These are phyloP conservation scores for Hydrotaea diabolus DNA, from an alignment of 2,888 invertebrate species.

Conservation along the genomic window DNA sequence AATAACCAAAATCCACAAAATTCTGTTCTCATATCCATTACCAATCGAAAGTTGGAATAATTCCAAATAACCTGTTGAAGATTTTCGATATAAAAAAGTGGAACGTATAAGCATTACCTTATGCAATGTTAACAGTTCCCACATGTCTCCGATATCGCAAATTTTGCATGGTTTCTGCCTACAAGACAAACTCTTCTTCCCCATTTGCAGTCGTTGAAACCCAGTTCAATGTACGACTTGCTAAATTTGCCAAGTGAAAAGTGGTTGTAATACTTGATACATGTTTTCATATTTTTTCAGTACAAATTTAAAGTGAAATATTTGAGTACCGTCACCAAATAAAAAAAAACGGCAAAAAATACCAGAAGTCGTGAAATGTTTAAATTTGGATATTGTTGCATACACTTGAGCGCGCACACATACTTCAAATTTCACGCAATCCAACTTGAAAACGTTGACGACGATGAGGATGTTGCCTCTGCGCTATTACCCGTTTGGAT, in stretches of 20 bases:
- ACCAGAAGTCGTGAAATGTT: constrained; percentile 14
- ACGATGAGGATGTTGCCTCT: constrained; percentile 25
- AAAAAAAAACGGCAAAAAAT: not conserved
- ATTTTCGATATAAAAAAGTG: no score
- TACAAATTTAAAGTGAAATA: constrained; percentile 11
- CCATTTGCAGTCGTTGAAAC: not conserved
- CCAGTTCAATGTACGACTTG: not conserved
- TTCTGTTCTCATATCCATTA: no score
- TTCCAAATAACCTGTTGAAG: no score
- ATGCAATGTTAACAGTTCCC: no score
- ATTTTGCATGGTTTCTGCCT: not conserved
- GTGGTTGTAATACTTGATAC: not conserved
- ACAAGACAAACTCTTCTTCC: not conserved
- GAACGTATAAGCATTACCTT: no score
- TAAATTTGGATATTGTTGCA: constrained; percentile 63
- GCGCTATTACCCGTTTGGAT: constrained; percentile 23
- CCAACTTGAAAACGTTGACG: constrained; percentile 39
- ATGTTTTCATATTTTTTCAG: not conserved
- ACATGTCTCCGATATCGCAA: constrained; percentile 16
- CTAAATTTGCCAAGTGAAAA: constrained; percentile 12
- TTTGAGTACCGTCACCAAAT: not conserved
- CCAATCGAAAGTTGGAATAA: no score
- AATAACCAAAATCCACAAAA: no score
- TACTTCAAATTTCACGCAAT: constrained; percentile 63
- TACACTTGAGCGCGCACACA: constrained; percentile 63